Evolutionary conservation across 1,140 invertebrate species (phyloP).

Genomic region (Contarinia nasturtii): DNA sequence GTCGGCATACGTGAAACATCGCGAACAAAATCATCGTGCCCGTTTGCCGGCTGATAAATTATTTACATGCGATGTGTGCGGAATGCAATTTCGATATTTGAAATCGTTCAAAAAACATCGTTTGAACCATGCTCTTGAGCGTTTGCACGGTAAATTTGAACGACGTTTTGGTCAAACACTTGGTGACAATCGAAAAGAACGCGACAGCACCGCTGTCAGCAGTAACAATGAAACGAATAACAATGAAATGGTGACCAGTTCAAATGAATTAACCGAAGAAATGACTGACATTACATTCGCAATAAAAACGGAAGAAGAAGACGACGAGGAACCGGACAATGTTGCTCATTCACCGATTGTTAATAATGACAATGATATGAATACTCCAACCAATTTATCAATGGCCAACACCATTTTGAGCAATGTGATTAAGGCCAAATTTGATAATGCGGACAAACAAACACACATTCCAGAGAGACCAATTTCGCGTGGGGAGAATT

Average conservation of each 20-base stretch:
- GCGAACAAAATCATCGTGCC: slow-evolving; percentile 72
- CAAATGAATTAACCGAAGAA: slow-evolving; percentile 38
- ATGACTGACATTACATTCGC: slow-evolving; percentile 19
- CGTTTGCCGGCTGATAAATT: slow-evolving; percentile 68
- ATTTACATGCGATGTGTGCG: slow-evolving; percentile 75
- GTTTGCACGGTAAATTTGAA: slow-evolving; percentile 43
- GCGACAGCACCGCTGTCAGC: slow-evolving; percentile 15
- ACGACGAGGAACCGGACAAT: slow-evolving; percentile 40
- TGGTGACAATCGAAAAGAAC: slow-evolving; percentile 4
- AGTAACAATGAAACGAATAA: slow-evolving; percentile 21
- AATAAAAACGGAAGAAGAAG: slow-evolving; percentile 13
- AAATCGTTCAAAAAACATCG: slow-evolving; percentile 80
- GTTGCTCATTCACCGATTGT: slow-evolving; percentile 38
- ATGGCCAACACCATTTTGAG: neutral
- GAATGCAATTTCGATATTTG: slow-evolving; percentile 73
- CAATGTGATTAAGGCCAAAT: neutral
- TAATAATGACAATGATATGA: slow-evolving; percentile 4
- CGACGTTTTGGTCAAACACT: slow-evolving; percentile 5
- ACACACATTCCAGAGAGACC: too few relatives aligned
- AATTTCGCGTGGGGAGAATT: too few relatives aligned
- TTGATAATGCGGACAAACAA: neutral
- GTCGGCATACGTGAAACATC: slow-evolving; percentile 71
- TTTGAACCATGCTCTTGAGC: slow-evolving; percentile 65
- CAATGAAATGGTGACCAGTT: slow-evolving; percentile 49
- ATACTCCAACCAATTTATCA: too few relatives aligned